Conservation (phyloP, 2,888 invertebrate species). For the Geophilus truncorum region DNA sequence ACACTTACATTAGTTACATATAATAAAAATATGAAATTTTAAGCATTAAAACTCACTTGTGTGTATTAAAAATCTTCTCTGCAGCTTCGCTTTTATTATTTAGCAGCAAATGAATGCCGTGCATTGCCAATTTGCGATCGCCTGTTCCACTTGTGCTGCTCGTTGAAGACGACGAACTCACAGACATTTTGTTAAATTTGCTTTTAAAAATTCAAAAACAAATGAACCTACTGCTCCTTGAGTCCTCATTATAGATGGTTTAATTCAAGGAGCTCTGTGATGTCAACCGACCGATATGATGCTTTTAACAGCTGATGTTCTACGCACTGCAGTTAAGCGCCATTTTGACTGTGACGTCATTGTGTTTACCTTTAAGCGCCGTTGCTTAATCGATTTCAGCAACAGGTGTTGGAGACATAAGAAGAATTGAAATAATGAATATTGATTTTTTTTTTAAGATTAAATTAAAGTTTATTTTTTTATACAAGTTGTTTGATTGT, state of each 20-base stretch:
- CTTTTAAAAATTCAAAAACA: background rate
- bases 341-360: background rate
- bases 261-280: background rate
- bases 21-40: background rate
- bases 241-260: background rate
- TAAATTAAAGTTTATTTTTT: too few relatives aligned
- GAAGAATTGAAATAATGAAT: too few relatives aligned
- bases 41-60: slow-evolving; percentile 31
- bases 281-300: background rate
- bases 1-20: background rate
- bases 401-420: too few relatives aligned
- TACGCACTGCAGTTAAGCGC: background rate
- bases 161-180: background rate
- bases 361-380: background rate
- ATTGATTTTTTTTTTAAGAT: too few relatives aligned
- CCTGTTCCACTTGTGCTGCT: background rate
- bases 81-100: slow-evolving; percentile 47
- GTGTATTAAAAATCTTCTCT: slow-evolving; percentile 48
- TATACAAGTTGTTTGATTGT: too few relatives aligned
- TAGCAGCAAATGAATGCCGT: background rate
- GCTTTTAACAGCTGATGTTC: background rate
- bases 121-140: background rate
- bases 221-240: background rate
- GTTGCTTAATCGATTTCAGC: too few relatives aligned
- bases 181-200: background rate